A percentile compares a stretch with the other conserved stretches of the same genome.
phyloP scores from a whole-genome alignment of 2,888 invertebrate species.

The Torymus texanus region DNA sequence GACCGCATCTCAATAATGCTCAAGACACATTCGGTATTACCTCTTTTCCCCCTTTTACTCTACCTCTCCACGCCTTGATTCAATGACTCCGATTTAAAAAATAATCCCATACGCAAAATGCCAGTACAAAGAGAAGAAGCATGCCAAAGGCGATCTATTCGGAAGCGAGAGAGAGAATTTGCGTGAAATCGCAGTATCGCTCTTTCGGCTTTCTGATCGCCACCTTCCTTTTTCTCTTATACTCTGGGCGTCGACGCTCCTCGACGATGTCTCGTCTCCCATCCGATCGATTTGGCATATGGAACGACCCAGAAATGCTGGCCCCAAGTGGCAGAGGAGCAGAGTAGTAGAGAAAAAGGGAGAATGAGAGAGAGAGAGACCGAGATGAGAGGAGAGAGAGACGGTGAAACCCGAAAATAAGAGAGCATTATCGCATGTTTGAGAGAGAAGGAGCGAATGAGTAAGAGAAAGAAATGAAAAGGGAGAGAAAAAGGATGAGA shows the following conservation, averaged over 20 bases:
- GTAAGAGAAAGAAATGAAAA: neutral
- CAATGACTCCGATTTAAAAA: constrained; percentile 27
- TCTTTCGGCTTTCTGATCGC: constrained; percentile 17
- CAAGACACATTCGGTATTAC: neutral
- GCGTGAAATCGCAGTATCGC: constrained; percentile 39
- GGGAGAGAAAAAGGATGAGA: constrained; percentile 47
- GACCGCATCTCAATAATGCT: neutral
- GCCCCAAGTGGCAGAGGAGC: constrained; percentile 10
- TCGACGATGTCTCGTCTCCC: constrained; percentile 3
- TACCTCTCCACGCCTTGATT: neutral
- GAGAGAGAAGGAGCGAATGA: constrained; percentile 18
- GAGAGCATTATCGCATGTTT: constrained; percentile 25
- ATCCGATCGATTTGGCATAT: constrained; percentile 57
- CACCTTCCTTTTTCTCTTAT: neutral
- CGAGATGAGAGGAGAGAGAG: constrained; percentile 31
- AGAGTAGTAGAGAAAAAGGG: neutral
- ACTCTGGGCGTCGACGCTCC: neutral
- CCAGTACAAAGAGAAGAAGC: neutral
- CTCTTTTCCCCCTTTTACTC: neutral
- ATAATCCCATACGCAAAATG: constrained; percentile 35
- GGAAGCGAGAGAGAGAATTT: constrained; percentile 1
- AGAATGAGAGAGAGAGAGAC: neutral
- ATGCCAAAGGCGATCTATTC: neutral
- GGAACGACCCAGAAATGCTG: constrained; percentile 60
- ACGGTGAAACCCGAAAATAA: neutral